These are phyloP conservation scores for Artemia sp. DNA, from an alignment of 2,888 invertebrate genomes.

Conservation along the genomic window DNA sequence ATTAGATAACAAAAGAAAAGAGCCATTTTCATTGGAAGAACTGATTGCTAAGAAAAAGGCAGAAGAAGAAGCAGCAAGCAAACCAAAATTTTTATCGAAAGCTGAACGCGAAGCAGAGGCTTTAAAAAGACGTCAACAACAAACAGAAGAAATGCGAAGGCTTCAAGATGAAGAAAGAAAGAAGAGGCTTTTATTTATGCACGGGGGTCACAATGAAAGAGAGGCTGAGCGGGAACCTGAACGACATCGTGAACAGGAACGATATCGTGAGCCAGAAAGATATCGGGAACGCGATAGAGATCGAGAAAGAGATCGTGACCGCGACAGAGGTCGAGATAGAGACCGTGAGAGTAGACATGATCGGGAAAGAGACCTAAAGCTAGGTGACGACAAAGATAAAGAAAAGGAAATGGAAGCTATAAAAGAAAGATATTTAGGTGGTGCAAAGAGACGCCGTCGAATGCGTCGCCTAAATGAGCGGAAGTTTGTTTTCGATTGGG, in stretches of 20 bases:
- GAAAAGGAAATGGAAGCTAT: constrained; percentile 88
- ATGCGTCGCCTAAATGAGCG: constrained; percentile 86
- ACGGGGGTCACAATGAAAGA: constrained; percentile 25
- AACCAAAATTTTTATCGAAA: constrained; percentile 91
- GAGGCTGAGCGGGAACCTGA: constrained; percentile 27
- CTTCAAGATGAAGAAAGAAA: constrained; percentile 49
- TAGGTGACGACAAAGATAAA: constrained; percentile 50
- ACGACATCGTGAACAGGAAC: constrained; percentile 26
- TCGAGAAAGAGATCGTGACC: constrained; percentile 55
- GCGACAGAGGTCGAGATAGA: constrained; percentile 25
- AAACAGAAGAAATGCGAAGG: constrained; percentile 62
- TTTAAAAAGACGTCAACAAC: constrained; percentile 66
- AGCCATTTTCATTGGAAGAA: constrained; percentile 90
- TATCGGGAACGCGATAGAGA: constrained; percentile 45
- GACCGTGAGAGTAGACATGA: constrained; percentile 27
- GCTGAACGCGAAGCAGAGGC: constrained; percentile 84
- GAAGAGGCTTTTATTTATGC: constrained; percentile 39
- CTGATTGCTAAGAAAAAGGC: constrained; percentile 86
- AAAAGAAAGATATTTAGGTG: constrained; percentile 81
- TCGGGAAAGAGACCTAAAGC: constrained; percentile 29
- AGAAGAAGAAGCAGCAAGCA: constrained; percentile 81
- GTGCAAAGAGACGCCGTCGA: constrained; percentile 76
- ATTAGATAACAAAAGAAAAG: constrained; percentile 39
- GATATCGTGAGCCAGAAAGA: constrained; percentile 28
- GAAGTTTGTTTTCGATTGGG: constrained; percentile 99